A percentile compares a stretch with the other conserved stretches of the same genome.
These are phyloP conservation scores for Bombus superbus DNA, from an alignment of 1,140 invertebrate species.

Conservation along the genomic window DNA sequence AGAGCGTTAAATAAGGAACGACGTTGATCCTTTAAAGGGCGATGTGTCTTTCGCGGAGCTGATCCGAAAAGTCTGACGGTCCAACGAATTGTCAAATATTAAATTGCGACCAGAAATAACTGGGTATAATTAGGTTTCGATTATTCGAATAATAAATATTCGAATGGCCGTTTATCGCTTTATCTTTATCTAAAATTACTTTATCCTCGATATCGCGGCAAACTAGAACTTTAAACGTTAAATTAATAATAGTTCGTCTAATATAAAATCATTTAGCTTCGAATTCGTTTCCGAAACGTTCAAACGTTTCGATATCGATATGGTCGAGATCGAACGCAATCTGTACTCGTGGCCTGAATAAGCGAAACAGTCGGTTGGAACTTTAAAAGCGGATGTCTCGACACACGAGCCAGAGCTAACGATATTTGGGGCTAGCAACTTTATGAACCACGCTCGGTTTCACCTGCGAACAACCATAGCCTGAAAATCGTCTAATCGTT, in stretches of 20 bases:
- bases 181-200: no score
- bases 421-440: background rate
- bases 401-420: background rate
- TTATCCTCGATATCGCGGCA: no score
- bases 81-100: no score
- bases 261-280: background rate
- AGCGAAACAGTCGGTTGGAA: background rate
- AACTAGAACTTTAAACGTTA: background rate
- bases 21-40: background rate
- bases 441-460: background rate
- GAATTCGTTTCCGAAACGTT: background rate
- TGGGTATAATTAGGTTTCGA: no score
- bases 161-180: no score
- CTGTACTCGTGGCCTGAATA: background rate
- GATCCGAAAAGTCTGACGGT: no score
- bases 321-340: background rate
- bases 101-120: no score
- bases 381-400: background rate
- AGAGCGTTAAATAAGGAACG: background rate
- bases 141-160: no score
- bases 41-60: background rate
- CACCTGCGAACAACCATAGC: background rate
- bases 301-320: background rate
- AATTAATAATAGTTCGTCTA: background rate
- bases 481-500: background rate